Conservation (phyloP, 2,888 invertebrate genomes). For the Cerastis rubricosa region DNA sequence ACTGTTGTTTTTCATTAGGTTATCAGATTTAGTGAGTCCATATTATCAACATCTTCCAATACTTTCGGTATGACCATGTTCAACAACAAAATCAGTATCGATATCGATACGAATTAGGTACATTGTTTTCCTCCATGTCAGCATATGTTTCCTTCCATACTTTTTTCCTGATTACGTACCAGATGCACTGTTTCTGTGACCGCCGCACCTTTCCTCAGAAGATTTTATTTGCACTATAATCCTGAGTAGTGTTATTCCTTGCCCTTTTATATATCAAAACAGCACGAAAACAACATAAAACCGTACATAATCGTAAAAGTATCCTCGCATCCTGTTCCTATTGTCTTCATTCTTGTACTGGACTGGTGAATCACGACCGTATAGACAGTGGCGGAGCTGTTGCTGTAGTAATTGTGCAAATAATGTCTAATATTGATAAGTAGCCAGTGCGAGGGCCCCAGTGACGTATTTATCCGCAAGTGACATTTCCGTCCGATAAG, state of each 20-base stretch:
- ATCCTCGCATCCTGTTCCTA: slow-evolving; percentile 57
- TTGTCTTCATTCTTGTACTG: slow-evolving; percentile 62
- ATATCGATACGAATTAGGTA: neutral
- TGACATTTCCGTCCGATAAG: slow-evolving; percentile 87
- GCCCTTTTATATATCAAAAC: slow-evolving; percentile 3
- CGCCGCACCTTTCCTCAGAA: neutral
- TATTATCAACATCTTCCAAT: neutral
- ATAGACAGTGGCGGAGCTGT: slow-evolving; percentile 46
- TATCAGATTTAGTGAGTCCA: neutral
- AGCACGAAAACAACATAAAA: slow-evolving; percentile 46
- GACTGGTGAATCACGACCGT: slow-evolving; percentile 53
- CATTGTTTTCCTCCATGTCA: slow-evolving; percentile 14
- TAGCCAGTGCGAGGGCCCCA: slow-evolving; percentile 75
- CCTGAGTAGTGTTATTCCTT: neutral
- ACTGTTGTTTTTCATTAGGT: neutral
- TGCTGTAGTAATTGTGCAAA: slow-evolving; percentile 67
- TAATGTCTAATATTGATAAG: slow-evolving; percentile 72
- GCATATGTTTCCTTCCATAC: neutral
- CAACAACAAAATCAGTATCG: neutral
- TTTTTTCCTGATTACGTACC: neutral
- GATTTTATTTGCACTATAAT: slow-evolving; percentile 14
- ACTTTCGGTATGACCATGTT: neutral
- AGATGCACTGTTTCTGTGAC: neutral
- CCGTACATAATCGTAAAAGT: slow-evolving; percentile 47
- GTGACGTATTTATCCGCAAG: slow-evolving; percentile 79